Evolutionary conservation across 1,140 invertebrate species (phyloP), one percentile per base, ranked within the genome.

Genomic region (Pissodes strobi): DNA sequence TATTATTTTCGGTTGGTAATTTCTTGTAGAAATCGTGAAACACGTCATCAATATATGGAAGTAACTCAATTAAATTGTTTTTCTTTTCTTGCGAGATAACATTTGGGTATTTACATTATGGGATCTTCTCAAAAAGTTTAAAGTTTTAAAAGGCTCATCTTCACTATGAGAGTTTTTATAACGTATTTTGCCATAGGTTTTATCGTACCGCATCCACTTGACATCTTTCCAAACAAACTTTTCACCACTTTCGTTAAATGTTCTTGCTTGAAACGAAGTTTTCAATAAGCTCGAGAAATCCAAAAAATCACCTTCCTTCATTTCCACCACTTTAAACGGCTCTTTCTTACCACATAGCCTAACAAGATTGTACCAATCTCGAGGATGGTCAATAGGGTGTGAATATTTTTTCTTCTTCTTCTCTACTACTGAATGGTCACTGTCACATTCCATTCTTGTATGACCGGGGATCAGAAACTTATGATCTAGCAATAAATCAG

Each of bases 21-120:
- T 46, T 46, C 21, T 21, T 46, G 30, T 52, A 52, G 30, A 52
- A 52, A n/a, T 52, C 1, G n/a, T 52, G 13, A 52, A 52, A 34
- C 1, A 21, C 23, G 0, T 2, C 2, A n/a, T 52, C 25, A 1
- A 52, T 15, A 1, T 30, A 52, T 1, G 3, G 25, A 8, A 52
- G 17, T 52, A 52, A 6, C 1, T 27, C 8, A 2, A 18, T 10
- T 10, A 52, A 30, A 30, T 52, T 17, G 3, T 52, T 30, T 52
- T 52, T 52, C 49, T 52, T 52, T n/a, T 52, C 49, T 5, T 30
- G 8, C 0, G n/a, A 2, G 2, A 52, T 52, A 38, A 1, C 2
- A 19, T 46, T 4, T 46, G 43, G 43, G 17, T 3, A 43, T 43
- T 2, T 3, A 13, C 43, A 18, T 19, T 46, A 4, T 1, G 43